Evolutionary conservation across 2,797 vertebrate species (phyloP).

Genomic region (Cirrhinus molitorella): DNA sequence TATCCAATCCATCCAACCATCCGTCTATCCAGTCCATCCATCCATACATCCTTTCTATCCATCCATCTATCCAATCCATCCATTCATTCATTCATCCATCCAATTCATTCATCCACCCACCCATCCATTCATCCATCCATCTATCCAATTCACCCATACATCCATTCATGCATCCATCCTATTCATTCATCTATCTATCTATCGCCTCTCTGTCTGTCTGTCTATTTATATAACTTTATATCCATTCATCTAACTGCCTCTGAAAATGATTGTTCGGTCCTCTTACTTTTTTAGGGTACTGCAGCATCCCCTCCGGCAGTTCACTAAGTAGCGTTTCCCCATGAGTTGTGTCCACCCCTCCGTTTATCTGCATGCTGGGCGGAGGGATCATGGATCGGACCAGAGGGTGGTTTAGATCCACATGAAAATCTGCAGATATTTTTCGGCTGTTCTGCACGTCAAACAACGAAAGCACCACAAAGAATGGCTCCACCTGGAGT

Average conservation of each 20-base stretch:
- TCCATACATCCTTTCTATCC: background rate
- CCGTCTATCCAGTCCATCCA: background rate
- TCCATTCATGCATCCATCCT: no score
- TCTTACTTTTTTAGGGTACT: slow-evolving; percentile 88
- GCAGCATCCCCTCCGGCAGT: slow-evolving; percentile 82
- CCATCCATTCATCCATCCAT: background rate
- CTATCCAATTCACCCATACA: background rate
- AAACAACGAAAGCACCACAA: slow-evolving; percentile 91
- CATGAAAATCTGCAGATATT: slow-evolving; percentile 95
- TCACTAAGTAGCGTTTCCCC: slow-evolving; percentile 70
- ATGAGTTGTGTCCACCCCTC: slow-evolving; percentile 66
- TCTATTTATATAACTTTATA: no score
- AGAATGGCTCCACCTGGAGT: slow-evolving; percentile 94
- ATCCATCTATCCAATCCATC: background rate
- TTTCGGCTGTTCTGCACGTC: slow-evolving; percentile 93
- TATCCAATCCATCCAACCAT: background rate
- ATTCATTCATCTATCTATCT: no score
- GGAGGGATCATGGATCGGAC: slow-evolving; percentile 87
- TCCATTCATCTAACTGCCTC: background rate
- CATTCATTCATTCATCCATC: background rate
- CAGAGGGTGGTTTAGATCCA: slow-evolving; percentile 91
- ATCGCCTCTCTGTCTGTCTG: no score
- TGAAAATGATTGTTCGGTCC: background rate
- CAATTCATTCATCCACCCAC: background rate
- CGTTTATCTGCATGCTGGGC: slow-evolving; percentile 68